Percentiles rank a stretch among this genome's conserved stretches.
These are phyloP conservation scores for Castor canadensis DNA, from an alignment of 2,113 vertebrate genomes.

Conservation along the genomic window DNA sequence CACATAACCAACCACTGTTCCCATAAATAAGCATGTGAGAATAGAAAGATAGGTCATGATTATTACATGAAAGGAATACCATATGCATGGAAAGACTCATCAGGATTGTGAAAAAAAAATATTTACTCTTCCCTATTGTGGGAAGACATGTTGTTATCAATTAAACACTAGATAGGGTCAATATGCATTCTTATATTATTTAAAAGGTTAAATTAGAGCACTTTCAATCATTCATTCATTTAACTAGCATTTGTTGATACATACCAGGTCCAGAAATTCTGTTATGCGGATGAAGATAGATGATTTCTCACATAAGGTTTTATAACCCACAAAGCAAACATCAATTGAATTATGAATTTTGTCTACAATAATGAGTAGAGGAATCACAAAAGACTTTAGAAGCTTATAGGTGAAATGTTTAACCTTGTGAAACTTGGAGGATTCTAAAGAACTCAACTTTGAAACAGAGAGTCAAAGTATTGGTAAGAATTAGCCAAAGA, in stretches of 20 bases:
- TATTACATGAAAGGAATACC: background rate
- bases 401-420: background rate
- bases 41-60: background rate
- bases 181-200: background rate
- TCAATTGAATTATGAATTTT: background rate
- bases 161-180: background rate
- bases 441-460: background rate
- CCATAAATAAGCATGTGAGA: background rate
- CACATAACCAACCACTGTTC: background rate
- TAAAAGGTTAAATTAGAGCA: background rate
- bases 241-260: background rate
- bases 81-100: background rate
- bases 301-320: background rate
- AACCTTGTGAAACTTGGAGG: background rate
- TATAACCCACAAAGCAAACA: background rate
- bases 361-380: background rate
- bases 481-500: background rate
- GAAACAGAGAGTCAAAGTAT: background rate
- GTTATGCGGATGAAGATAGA: background rate
- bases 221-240: background rate
- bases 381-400: background rate
- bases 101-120: background rate
- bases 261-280: background rate
- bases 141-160: background rate
- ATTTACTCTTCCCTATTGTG: background rate